Evolutionary conservation across 2,888 invertebrate species (phyloP).

Genomic region (Diaphora mendica): DNA sequence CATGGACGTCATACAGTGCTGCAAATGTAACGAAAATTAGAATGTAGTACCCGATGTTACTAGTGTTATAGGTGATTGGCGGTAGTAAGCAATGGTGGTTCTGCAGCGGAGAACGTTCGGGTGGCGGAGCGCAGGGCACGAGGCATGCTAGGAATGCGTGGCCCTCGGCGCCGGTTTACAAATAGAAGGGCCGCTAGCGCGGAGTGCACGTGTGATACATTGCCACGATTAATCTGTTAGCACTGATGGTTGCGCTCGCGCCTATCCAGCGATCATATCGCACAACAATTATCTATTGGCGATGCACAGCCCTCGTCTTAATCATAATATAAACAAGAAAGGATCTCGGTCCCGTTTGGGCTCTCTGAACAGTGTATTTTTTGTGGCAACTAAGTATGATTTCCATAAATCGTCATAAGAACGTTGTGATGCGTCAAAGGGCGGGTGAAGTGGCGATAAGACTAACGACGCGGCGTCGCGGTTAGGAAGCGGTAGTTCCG

Average conservation of each 20-base stretch:
- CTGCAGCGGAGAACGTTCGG: conserved; percentile 55
- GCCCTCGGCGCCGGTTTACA: conserved; percentile 86
- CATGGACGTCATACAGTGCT: conserved; percentile 64
- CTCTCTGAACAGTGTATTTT: conserved; percentile 20
- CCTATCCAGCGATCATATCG: conserved; percentile 59
- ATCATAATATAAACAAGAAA: conserved; percentile 31
- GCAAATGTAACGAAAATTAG: conserved; percentile 54
- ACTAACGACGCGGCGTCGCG: conserved; percentile 16
- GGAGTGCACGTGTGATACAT: conserved; percentile 84
- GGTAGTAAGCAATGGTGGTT: conserved; percentile 56
- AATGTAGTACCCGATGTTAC: conserved; percentile 54
- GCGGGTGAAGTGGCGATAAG: conserved; percentile 19
- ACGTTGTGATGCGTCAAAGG: conserved; percentile 21
- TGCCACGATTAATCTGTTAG: conserved; percentile 81
- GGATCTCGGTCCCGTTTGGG: conserved; percentile 45
- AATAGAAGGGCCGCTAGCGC: conserved; percentile 84
- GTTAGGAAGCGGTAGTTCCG: conserved; percentile 49
- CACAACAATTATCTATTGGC: conserved; percentile 58
- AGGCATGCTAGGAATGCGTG: conserved; percentile 82
- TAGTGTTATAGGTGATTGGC: conserved; percentile 62
- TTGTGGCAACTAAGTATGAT: background rate
- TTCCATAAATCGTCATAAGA: background rate
- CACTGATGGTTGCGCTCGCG: conserved; percentile 73
- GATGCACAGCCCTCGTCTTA: conserved; percentile 43
- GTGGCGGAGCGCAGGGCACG: conserved; percentile 73